Base-by-base conservation (phyloP, 2,888 invertebrate species). In the Eristalis arbustorum region DNA sequence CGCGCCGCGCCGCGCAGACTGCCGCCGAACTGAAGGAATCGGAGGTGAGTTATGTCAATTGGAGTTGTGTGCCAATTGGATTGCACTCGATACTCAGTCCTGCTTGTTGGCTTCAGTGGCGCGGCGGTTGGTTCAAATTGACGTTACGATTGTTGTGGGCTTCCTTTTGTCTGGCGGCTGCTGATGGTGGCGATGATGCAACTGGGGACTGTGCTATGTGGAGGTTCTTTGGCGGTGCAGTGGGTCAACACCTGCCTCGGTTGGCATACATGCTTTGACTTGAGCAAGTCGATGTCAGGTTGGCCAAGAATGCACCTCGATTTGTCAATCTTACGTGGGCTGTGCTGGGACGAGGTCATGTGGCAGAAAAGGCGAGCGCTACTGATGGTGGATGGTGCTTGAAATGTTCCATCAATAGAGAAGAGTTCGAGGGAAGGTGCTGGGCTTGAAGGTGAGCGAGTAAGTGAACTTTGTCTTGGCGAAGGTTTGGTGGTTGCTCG, bases 31-130 rank as follows among this genome's bases (percentile, higher is more conserved):
- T 74, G 34, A 34, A 61, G 57, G 63, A 69, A 74, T 63, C 71
- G 71, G 74, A 79, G 66, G 79, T 84, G 80, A 80, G 63, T 84
- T 84, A 80, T 84, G 79, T 84, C 80, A 76, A 84, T 76, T 76
- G 84, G 62, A 66, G 49, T 72, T 42, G 42, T 79, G 78, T 75
- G 78, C 74, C 69, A 64, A 74, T 74, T 73, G 49, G 42, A 74
- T 84, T 84, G 74, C 49, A 71, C 59, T 72, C n/a, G 66, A 56
- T 64, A 23, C 28, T 23, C 28, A 69, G 34, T 62, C 34, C 63
- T 37, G 63, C 56, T 34, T 22, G 31, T 59, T 71, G 28, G 49
- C n/a, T 49, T 49, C 10, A 49, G 18, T 18, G 49, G 49, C 6
- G 42, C 18, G n/a, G 49, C 49, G 49, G 49, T 40, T 49, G 4